phyloP scores from a whole-genome alignment of 1,140 invertebrate genomes.

The Drosophila punjabiensis region DNA sequence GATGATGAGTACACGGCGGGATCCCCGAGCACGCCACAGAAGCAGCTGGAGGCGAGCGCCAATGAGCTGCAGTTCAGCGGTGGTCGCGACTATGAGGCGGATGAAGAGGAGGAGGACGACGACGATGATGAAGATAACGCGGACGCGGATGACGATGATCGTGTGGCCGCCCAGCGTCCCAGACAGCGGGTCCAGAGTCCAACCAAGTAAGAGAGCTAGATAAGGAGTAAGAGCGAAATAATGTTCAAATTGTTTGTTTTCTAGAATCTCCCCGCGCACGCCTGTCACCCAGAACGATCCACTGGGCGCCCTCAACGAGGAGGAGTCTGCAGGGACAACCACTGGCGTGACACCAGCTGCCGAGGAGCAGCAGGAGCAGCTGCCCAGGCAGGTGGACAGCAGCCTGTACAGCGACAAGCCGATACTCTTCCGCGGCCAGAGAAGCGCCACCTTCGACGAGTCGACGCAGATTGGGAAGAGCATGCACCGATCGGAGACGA shows the following conservation, averaged over 20 bases:
- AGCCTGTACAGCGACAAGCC: conserved; percentile 86
- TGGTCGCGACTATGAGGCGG: conserved; percentile 73
- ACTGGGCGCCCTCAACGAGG: conserved; percentile 91
- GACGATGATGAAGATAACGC: conserved; percentile 72
- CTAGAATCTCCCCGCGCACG: conserved; percentile 89
- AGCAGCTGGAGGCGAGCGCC: conserved; percentile 17
- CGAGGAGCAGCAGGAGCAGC: conserved; percentile 36
- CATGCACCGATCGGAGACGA: conserved; percentile 93
- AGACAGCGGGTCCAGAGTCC: conserved; percentile 77
- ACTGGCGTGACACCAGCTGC: conserved; percentile 38
- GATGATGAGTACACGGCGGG: conserved; percentile 32
- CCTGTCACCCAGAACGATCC: conserved; percentile 96
- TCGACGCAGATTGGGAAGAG: conserved; percentile 85
- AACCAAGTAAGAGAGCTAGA: conserved; percentile 80
- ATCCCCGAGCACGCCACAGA: conserved; percentile 45
- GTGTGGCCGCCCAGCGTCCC: conserved; percentile 47
- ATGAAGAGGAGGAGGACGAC: conserved; percentile 60
- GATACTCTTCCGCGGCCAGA: conserved; percentile 86
- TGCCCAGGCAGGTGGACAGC: conserved; percentile 53
- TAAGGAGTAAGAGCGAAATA: neutral
- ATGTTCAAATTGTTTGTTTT: neutral
- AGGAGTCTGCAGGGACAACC: conserved; percentile 54
- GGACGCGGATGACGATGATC: conserved; percentile 46
- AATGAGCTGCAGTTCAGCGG: conserved; percentile 27
- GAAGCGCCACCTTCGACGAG: conserved; percentile 88